Evolutionary conservation across 2,888 invertebrate genomes (phyloP).

Genomic region (Urechis unicinctus): DNA sequence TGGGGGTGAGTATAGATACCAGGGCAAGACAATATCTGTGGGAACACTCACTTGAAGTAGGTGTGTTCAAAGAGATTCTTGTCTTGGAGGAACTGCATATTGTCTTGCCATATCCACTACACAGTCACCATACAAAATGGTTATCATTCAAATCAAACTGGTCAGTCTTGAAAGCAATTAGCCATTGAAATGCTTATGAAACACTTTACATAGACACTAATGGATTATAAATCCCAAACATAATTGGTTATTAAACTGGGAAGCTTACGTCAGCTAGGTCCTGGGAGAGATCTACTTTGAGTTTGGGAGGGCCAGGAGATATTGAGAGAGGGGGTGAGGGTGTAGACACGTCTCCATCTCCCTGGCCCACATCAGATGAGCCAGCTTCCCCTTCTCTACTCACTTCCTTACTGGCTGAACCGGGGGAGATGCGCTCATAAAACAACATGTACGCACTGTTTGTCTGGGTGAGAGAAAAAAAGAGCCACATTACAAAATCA

Average conservation of each 20-base stretch:
- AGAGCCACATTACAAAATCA: no score
- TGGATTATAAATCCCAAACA: not conserved
- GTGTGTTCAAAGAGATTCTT: slow-evolving; percentile 94
- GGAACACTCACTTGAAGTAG: slow-evolving; percentile 73
- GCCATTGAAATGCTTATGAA: no score
- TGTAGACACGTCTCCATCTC: no score
- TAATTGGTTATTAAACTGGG: not conserved
- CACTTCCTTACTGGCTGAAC: no score
- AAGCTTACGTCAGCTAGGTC: slow-evolving; percentile 66
- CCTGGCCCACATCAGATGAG: slow-evolving; percentile 32
- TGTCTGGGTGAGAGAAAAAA: slow-evolving; percentile 54
- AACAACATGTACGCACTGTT: slow-evolving; percentile 97
- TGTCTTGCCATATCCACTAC: slow-evolving; percentile 92
- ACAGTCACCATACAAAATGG: no score
- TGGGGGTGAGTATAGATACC: not conserved
- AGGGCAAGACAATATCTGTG: not conserved
- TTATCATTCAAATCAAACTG: no score
- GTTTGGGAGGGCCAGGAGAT: slow-evolving; percentile 22
- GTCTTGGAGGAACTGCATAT: slow-evolving; percentile 89
- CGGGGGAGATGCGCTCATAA: slow-evolving; percentile 79
- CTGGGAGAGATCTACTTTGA: slow-evolving; percentile 61
- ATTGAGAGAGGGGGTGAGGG: no score
- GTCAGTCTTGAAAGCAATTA: no score
- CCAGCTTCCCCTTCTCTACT: slow-evolving; percentile 3
- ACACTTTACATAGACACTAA: no score